Evolutionary conservation across 2,113 vertebrate genomes (phyloP).

Genomic region (Lophura nycthemera): DNA sequence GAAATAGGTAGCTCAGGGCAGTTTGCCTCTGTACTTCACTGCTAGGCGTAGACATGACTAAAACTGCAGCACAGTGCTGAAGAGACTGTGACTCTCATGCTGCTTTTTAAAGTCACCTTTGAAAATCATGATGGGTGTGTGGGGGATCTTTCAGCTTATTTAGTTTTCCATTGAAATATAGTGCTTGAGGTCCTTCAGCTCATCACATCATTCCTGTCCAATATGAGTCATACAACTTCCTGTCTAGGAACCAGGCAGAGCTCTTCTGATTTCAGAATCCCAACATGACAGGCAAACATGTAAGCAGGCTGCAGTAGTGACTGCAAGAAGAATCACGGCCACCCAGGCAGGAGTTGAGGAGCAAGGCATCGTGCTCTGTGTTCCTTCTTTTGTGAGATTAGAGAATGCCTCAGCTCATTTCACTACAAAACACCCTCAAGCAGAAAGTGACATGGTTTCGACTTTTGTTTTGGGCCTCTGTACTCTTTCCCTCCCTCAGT

Average conservation of each 20-base stretch:
- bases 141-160: not conserved
- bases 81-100: not conserved
- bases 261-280: not conserved
- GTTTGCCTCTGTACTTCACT: not conserved
- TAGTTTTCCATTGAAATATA: conserved; percentile 7
- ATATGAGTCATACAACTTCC: not conserved
- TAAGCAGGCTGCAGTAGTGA: rapidly evolving
- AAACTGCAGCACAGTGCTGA: not conserved
- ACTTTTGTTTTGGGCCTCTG: not conserved
- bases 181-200: conserved; percentile 13
- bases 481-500: not conserved
- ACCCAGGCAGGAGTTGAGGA: not conserved
- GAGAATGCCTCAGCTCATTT: not conserved
- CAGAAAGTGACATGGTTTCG: not conserved
- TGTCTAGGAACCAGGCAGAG: not conserved
- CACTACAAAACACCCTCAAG: not conserved
- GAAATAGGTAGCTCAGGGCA: conserved; percentile 19
- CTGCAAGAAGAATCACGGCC: not conserved
- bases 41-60: not conserved
- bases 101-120: not conserved
- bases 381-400: not conserved
- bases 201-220: not conserved
- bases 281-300: not conserved
- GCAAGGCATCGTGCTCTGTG: not conserved
- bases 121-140: not conserved